Conservation (phyloP, 2,888 invertebrate species). For the Heliconius hortense region DNA sequence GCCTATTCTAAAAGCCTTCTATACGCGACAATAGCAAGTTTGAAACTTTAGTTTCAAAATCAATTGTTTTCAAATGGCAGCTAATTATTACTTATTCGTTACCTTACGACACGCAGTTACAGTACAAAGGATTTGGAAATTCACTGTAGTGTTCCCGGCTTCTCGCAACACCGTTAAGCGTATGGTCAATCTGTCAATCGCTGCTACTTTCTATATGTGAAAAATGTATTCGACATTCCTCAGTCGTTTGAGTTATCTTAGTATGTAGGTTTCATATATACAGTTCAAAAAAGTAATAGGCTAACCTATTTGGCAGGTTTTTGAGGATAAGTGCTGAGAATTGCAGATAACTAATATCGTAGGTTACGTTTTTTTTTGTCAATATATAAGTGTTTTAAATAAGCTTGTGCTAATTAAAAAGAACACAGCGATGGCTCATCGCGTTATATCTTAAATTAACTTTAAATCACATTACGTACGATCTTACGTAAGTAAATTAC, state of each 20-base stretch:
- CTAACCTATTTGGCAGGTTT: neutral
- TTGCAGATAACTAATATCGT: neutral
- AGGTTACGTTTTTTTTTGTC: no score
- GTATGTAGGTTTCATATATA: neutral
- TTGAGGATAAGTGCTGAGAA: neutral
- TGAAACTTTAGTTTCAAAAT: conserved; percentile 49
- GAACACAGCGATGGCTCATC: neutral
- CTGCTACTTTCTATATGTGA: conserved; percentile 6
- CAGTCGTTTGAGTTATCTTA: neutral
- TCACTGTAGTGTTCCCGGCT: conserved; percentile 41
- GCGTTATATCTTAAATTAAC: conserved; percentile 20
- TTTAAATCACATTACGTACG: conserved; percentile 28
- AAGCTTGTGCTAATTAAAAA: neutral
- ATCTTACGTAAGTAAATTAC: conserved; percentile 40
- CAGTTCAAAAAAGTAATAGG: neutral
- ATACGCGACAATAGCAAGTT: conserved; percentile 40
- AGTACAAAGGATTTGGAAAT: conserved; percentile 46
- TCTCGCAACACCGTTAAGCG: conserved; percentile 40
- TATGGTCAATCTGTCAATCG: conserved; percentile 36
- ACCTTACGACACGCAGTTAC: conserved; percentile 46
- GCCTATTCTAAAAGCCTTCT: conserved; percentile 40
- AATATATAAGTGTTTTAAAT: no score
- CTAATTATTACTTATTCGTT: conserved; percentile 54
- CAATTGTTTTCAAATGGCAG: conserved; percentile 51
- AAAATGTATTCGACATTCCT: conserved; percentile 1